These are phyloP conservation scores for Peribatodes rhomboidaria DNA, from an alignment of 2,888 invertebrate genomes.

Conservation along the genomic window DNA sequence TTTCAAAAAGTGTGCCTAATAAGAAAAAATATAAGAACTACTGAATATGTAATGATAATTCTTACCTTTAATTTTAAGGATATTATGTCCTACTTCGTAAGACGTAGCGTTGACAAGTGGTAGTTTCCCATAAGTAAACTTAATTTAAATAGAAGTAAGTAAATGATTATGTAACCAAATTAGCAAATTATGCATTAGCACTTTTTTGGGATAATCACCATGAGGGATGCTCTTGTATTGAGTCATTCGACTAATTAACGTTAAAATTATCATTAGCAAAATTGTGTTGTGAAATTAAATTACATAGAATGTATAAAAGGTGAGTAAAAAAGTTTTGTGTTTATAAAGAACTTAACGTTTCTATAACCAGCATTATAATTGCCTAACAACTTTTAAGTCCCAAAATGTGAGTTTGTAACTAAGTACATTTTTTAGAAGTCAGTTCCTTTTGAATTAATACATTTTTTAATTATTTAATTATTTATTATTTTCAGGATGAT, in stretches of 20 bases:
- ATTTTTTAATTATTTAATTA: background rate
- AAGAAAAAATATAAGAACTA: no score
- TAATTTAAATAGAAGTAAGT: constrained; percentile 11
- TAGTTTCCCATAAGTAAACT: background rate
- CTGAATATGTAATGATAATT: no score
- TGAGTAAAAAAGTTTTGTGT: background rate
- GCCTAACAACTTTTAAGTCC: background rate
- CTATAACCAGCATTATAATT: background rate
- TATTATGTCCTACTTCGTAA: background rate
- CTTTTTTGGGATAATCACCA: constrained; percentile 8
- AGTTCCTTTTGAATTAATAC: no score
- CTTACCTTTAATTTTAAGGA: background rate
- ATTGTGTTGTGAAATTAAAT: constrained; percentile 1
- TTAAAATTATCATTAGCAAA: background rate
- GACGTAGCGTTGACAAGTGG: constrained; percentile 1
- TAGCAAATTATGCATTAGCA: constrained; percentile 27
- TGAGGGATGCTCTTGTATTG: constrained; percentile 22
- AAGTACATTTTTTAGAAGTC: no score
- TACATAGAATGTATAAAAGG: background rate
- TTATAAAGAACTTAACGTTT: background rate
- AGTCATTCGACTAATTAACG: constrained; percentile 26
- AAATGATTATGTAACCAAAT: constrained; percentile 28
- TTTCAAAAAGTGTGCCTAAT: no score
- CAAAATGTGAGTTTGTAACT: no score
- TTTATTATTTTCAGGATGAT: constrained; percentile 40